Percentiles rank a stretch among this genome's conserved stretches.
Evolutionary conservation across 2,113 vertebrate species (phyloP).

Genomic region (Sapajus apella): DNA sequence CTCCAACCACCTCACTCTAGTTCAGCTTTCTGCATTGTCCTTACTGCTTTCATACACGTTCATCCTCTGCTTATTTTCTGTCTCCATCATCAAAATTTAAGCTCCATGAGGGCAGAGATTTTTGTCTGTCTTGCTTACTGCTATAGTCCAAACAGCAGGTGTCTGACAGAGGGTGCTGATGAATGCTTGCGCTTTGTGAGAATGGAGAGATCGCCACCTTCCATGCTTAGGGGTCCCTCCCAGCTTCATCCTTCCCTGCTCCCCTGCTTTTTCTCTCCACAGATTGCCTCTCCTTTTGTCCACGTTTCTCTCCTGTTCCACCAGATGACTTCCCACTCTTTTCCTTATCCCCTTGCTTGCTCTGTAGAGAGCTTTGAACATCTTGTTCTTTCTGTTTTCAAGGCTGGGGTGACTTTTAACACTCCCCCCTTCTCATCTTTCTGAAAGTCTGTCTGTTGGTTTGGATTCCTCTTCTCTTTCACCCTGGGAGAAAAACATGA

Average conservation of each 20-base stretch:
- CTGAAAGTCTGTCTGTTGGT: background rate
- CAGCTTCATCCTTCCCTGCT: background rate
- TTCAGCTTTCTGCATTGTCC: background rate
- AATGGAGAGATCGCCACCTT: background rate
- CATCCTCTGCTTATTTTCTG: background rate
- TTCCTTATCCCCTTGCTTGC: background rate
- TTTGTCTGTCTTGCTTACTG: background rate
- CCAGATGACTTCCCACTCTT: background rate
- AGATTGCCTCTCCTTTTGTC: background rate
- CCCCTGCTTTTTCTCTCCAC: fast-evolving
- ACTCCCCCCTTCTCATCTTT: background rate
- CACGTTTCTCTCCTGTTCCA: background rate
- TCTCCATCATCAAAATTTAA: background rate
- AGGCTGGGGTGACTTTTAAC: background rate
- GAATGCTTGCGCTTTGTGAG: background rate
- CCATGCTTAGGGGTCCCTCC: no score
- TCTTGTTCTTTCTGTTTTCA: background rate
- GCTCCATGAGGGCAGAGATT: background rate
- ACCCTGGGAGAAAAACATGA: no score
- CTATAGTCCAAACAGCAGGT: background rate
- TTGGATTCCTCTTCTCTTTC: background rate
- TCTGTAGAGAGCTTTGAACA: background rate
- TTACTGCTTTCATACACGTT: background rate
- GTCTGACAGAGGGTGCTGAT: background rate
- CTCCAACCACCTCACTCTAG: background rate